Evolutionary conservation across 1,140 invertebrate genomes (phyloP), one percentile per base, ranked within the genome.

Genomic region (Caenorhabditis latens): DNA sequence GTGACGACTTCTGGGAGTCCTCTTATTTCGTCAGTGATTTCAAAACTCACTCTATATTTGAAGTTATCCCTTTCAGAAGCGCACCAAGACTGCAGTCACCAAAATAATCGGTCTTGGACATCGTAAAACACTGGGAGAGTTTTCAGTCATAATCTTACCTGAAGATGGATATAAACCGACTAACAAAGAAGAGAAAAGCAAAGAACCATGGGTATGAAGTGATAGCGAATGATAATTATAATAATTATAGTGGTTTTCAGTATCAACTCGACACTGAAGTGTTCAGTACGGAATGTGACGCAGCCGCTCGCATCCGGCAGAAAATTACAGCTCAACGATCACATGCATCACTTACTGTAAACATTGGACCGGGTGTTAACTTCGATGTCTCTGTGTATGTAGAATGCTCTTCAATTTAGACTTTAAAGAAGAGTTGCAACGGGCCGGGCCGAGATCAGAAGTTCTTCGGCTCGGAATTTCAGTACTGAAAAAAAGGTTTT

Each of bases 311-410:
- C 24, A 79, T 79, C 24, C 71, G 71, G 53, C 71, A 79, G 46
- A 79, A 79, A 24, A 79, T 79, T 13, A 79, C 71, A 50, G 71
- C 71, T 79, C 71, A 79, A 79, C 19, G 71, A 13, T 79, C 71
- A n/a, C 71, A 79, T 14, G 71, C 71, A 24, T 19, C 71, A 19
- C 71, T 79, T 9, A 79, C 71, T 8, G 71, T 79, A 4, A 79
- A 79, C 21, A 46, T 79, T 50, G 71, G 71, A 13, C 71, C 71
- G 8, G 71, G 71, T 46, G 71, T 79, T 11, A 79, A 46, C 11
- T 50, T 79, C 24, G 71, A 79, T 50, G 71, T 79, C 53, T 79
- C 71, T 79, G 71, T 79, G 71, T 79, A 79, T 16, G 71, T 50
- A 32, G 32, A 32, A 32, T 32, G 32, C 32, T 32, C 32, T 32